Evolutionary conservation across 37 sponge, comb jelly and placozoan genomes (phyloP), one percentile per base, ranked within the genome.

Genomic region (Beroe forskalii): DNA sequence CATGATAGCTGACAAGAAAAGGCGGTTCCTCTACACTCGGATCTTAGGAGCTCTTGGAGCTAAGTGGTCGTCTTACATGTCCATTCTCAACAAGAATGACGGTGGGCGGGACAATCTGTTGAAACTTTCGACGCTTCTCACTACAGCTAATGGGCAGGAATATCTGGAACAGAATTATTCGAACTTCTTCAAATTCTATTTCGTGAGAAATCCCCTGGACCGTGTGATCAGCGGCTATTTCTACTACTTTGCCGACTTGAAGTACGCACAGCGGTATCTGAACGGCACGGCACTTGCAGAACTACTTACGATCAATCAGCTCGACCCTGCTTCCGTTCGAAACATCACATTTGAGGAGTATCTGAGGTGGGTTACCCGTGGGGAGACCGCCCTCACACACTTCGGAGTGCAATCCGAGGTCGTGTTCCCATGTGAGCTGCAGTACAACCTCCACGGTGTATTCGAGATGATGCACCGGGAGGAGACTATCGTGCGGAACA

Each of bases 111-210:
- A 17, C 38, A 69, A 69, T 32, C 19, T 69, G 35, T 27, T 69
- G 35, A 69, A 36, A 32, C 9, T 69, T 19, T 12, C 38, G 17
- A 69, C 27, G 4, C 32, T 69, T 17, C 33, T 69, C 19, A 27
- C 9, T 14, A 69, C 38, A 20, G 35, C 9, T 2, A 37, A 36
- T 27, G 72, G 72, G 1, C 27, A 35, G 72, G 72, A 69, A 17
- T 69, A 32, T 69, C 38, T 69, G 17, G 17, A 32, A 14, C 2
- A 69, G 6, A 14, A 27, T 36, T 48, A 17, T 48, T 32, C 35
- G 38, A 69, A 36, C 72, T 33, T 69, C 37, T 69, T 69, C 38
- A 69, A 69, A 37, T 69, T 69, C 32, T 69, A 69, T 35, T 69
- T 69, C 39, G 72, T 69, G 3, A 32, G 72, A 37, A 69, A 69